These are phyloP conservation scores for Coronaproctus castanopsis DNA, from an alignment of 2,888 invertebrate genomes.

Conservation along the genomic window DNA sequence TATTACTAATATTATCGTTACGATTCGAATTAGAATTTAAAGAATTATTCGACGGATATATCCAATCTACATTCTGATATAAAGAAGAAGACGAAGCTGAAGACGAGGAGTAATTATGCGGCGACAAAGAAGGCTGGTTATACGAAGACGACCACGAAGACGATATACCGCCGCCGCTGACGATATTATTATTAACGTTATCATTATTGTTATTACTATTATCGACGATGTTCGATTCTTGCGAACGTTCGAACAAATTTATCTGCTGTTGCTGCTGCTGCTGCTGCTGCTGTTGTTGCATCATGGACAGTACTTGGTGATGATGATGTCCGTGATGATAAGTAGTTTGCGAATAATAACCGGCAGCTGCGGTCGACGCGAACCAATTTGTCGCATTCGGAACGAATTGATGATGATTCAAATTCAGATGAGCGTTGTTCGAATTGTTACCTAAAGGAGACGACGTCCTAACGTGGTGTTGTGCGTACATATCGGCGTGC, in stretches of 20 bases:
- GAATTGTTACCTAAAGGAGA: too few relatives aligned
- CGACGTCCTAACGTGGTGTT: too few relatives aligned
- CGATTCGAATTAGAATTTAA: neutral
- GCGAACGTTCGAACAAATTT: neutral
- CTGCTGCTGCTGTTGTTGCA: neutral
- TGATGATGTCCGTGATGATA: neutral
- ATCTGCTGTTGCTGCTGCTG: neutral
- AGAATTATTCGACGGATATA: neutral
- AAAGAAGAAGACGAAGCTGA: neutral
- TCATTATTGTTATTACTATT: too few relatives aligned
- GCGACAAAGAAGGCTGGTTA: too few relatives aligned
- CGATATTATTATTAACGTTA: too few relatives aligned
- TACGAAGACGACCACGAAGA: too few relatives aligned
- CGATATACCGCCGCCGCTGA: too few relatives aligned
- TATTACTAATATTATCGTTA: neutral
- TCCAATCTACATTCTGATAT: slow-evolving; percentile 9
- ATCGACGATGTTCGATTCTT: too few relatives aligned
- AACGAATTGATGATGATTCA: too few relatives aligned
- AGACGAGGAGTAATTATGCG: neutral
- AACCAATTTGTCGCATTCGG: neutral
- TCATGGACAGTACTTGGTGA: slow-evolving; percentile 10
- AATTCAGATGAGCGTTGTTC: too few relatives aligned
- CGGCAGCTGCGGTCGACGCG: neutral
- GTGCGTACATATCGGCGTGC: too few relatives aligned
- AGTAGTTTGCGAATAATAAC: too few relatives aligned